These are phyloP conservation scores for Linnaemya tessellans DNA, from an alignment of 2,888 invertebrate genomes.

Conservation along the genomic window DNA sequence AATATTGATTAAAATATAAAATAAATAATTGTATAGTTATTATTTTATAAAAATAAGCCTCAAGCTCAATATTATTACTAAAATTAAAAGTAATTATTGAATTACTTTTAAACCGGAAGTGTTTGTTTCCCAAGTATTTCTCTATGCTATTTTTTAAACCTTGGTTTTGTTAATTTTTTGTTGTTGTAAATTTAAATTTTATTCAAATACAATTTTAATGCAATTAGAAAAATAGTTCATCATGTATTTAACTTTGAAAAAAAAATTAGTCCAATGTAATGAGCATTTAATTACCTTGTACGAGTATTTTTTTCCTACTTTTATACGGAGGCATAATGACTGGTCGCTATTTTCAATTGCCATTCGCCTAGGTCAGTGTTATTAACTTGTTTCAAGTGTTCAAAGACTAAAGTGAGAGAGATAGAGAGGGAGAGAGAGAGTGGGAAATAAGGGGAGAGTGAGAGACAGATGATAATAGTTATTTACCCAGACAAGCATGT, in stretches of 20 bases:
- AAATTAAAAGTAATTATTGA: no score
- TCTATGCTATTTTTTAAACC: no score
- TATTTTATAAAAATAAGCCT: no score
- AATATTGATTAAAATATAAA: no score
- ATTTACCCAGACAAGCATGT: conserved; percentile 15
- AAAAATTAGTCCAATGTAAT: conserved; percentile 5
- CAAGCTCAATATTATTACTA: no score
- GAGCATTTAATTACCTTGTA: conserved; percentile 14
- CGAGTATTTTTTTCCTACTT: neutral
- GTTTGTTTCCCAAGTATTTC: no score
- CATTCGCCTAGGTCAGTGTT: conserved; percentile 61
- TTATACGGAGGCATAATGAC: neutral
- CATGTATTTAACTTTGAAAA: neutral
- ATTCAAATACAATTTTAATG: conserved; percentile 30
- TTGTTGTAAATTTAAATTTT: no score
- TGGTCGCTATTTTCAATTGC: conserved; percentile 1
- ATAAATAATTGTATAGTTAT: no score
- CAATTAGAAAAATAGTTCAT: conserved; percentile 8
- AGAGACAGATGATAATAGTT: neutral
- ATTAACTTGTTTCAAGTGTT: conserved; percentile 38
- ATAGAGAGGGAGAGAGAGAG: neutral
- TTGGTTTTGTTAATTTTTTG: no score
- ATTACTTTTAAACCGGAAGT: no score
- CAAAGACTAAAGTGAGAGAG: neutral
- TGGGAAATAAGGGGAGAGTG: no score